Evolutionary conservation across 2,113 vertebrate species (phyloP).

Genomic region (Eulemur rufifrons): DNA sequence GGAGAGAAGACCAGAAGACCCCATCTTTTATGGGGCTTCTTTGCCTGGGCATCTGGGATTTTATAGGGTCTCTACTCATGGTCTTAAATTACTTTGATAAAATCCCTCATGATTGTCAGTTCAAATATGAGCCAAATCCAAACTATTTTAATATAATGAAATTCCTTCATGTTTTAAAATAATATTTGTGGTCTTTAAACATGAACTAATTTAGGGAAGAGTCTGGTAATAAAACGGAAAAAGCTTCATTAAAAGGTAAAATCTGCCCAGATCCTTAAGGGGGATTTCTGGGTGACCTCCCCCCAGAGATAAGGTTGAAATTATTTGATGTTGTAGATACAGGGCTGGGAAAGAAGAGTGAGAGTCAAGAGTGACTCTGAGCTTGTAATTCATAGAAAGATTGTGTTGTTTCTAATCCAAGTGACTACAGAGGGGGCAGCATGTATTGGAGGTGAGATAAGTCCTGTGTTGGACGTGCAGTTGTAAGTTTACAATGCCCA

Average conservation of each 20-base stretch:
- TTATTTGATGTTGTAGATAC: background rate
- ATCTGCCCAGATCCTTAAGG: background rate
- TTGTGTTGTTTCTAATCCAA: background rate
- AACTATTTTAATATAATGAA: background rate
- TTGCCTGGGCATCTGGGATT: background rate
- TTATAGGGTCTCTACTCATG: background rate
- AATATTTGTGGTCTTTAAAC: background rate
- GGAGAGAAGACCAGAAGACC: background rate
- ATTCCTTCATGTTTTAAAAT: background rate
- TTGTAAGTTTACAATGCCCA: background rate
- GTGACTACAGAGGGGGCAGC: background rate
- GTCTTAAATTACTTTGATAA: slow-evolving; percentile 9
- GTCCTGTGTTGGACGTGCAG: background rate
- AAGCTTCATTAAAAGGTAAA: background rate
- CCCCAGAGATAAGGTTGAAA: background rate
- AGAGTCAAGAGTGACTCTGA: background rate
- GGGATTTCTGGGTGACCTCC: background rate
- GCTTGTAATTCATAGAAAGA: background rate
- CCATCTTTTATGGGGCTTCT: background rate
- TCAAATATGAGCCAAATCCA: background rate
- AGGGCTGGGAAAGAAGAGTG: background rate
- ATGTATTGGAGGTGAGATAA: background rate
- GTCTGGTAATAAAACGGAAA: background rate
- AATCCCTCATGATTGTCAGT: background rate
- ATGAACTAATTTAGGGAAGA: background rate